phyloP scores from a whole-genome alignment of 1,140 invertebrate genomes.

The Sycophaga agraensis region DNA sequence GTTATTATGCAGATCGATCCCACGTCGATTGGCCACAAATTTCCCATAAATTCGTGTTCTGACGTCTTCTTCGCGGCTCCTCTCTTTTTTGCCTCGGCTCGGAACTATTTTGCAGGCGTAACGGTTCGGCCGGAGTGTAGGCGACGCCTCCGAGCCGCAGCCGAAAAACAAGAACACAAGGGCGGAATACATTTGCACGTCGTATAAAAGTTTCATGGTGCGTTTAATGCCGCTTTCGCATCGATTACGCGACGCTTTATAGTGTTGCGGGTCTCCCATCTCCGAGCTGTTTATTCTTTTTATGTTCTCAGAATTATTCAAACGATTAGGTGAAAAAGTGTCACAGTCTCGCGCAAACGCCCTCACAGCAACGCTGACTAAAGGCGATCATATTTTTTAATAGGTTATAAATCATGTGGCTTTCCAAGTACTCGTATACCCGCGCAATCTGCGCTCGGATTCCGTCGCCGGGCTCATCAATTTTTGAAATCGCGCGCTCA shows the following conservation, averaged over 20 bases:
- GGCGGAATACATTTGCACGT: slow-evolving; percentile 22
- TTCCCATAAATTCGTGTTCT: slow-evolving; percentile 35
- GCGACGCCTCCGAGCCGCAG: not conserved
- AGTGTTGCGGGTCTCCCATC: not conserved
- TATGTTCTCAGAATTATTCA: not conserved
- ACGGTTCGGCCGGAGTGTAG: not conserved
- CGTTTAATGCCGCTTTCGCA: slow-evolving; percentile 23
- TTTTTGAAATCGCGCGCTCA: no score
- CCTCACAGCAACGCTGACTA: no score
- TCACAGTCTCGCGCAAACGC: no score
- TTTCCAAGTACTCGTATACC: no score
- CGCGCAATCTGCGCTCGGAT: no score
- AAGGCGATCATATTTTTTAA: no score
- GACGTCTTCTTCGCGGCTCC: slow-evolving; percentile 20
- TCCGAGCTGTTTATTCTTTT: slow-evolving; percentile 1
- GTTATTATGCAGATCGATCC: slow-evolving; percentile 38
- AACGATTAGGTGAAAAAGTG: slow-evolving; percentile 1
- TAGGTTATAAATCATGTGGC: no score
- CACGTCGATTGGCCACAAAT: slow-evolving; percentile 36
- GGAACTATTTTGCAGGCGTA: slow-evolving; percentile 2
- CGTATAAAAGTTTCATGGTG: slow-evolving; percentile 17
- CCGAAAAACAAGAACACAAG: slow-evolving; percentile 16
- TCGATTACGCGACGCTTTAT: slow-evolving; percentile 9
- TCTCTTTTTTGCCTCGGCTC: slow-evolving; percentile 1
- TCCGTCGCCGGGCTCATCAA: no score